phyloP scores from a whole-genome alignment of 2,888 invertebrate species.

The Apotomis turbidana region DNA sequence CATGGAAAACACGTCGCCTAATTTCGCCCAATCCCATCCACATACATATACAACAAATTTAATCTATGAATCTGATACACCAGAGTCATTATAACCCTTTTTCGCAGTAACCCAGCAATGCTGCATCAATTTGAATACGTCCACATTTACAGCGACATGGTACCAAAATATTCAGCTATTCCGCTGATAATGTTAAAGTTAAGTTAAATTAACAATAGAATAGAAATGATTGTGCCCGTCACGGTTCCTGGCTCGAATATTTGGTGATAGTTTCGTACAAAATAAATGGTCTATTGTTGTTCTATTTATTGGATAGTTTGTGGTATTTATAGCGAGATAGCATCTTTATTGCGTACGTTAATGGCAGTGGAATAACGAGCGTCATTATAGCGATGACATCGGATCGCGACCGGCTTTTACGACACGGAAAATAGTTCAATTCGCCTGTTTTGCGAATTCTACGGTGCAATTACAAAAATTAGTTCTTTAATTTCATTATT shows the following conservation, averaged over 20 bases:
- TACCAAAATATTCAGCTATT: not conserved
- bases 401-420: slow-evolving; percentile 34
- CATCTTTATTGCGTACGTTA: slow-evolving; percentile 43
- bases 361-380: slow-evolving; percentile 16
- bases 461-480: not conserved
- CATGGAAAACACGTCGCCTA: not conserved
- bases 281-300: slow-evolving; percentile 52
- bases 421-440: not conserved
- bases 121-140: not conserved
- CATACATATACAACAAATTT: not conserved
- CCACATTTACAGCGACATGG: not conserved
- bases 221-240: slow-evolving; percentile 50
- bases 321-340: slow-evolving; percentile 47
- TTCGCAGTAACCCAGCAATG: not conserved
- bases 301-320: slow-evolving; percentile 50
- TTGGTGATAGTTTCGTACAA: slow-evolving; percentile 48
- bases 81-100: not conserved
- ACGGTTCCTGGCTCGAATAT: slow-evolving; percentile 49
- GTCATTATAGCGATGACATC: slow-evolving; percentile 26
- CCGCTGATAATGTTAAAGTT: slow-evolving; percentile 23
- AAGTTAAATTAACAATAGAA: slow-evolving; percentile 39
- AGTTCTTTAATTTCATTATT: too few relatives aligned
- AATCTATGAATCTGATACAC: not conserved
- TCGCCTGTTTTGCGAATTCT: not conserved
- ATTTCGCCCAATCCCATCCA: not conserved